Conservation (phyloP, 2,888 invertebrate genomes). For the Macaria notata region DNA sequence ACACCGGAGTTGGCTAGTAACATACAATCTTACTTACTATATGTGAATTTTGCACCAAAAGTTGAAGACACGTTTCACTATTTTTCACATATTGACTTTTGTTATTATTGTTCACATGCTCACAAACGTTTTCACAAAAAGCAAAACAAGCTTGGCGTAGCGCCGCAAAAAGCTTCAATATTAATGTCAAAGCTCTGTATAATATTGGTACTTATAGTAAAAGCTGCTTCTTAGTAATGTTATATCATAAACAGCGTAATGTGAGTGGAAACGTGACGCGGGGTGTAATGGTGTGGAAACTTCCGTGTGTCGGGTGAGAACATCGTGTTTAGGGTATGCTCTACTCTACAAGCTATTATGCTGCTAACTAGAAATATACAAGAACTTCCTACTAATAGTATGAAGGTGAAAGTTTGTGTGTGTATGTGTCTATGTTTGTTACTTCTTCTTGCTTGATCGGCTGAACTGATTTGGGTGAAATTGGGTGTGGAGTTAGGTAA, state of each 20-base stretch:
- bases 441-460: too few relatives aligned
- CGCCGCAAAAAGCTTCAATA: conserved; percentile 50
- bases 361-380: too few relatives aligned
- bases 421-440: too few relatives aligned
- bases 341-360: too few relatives aligned
- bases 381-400: background rate
- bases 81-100: too few relatives aligned
- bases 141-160: conserved; percentile 33
- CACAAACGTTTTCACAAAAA: conserved; percentile 40
- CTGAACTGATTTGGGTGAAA: too few relatives aligned
- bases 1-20: too few relatives aligned
- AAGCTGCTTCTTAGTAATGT: conserved; percentile 31
- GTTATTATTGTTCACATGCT: conserved; percentile 39
- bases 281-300: conserved; percentile 69
- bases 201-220: background rate
- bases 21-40: too few relatives aligned
- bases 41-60: too few relatives aligned
- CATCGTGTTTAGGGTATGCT: conserved; percentile 40
- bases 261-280: conserved; percentile 58
- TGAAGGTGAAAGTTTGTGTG: background rate
- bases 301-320: conserved; percentile 45
- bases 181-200: conserved; percentile 51
- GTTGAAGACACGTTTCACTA: too few relatives aligned
- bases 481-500: too few relatives aligned
- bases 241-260: conserved; percentile 11